Evolutionary conservation across 37 sponge, comb jelly and placozoan genomes (phyloP), one percentile per base, ranked within the genome.

Genomic region (Dysidea cf. avara): DNA sequence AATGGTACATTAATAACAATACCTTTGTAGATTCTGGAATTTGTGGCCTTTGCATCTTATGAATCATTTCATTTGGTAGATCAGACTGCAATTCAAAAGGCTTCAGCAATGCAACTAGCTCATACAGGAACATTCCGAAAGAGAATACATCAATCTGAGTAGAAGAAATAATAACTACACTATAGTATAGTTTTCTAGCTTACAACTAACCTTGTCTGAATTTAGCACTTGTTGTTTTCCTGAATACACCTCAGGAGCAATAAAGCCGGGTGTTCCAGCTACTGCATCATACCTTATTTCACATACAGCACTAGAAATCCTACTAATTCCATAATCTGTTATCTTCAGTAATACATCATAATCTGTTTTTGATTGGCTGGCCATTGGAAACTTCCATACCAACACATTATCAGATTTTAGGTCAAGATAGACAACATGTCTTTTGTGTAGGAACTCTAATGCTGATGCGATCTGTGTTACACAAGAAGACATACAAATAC

Each of bases 141-240:
- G 91, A 90, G 79, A 94, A 94, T 21, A 94, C 87, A 77, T 94
- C 95, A 55, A 87, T 85, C 88, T 94, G 39, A 0, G 39, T 25
- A 14, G 17, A 21, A 61, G n/a, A 30, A 14, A 24, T 16, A 61
- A n/a, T n/a, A n/a, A n/a, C n/a, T n/a, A n/a, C n/a, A n/a, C n/a
- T n/a, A n/a, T n/a, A n/a, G n/a, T n/a, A n/a, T n/a, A n/a, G n/a
- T n/a, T n/a, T n/a, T n/a, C n/a, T n/a, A n/a, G n/a, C n/a, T n/a
- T 37, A 55, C 21, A 2, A 32, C 28, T 7, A 0, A 89, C 90
- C 76, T 92, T 83, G 22, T 79, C 81, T 21, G 77, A 32, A 18
- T 68, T 74, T 0, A 83, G 28, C 14, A 83, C 81, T 24, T 78
- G 78, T 7, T 88, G 85, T 0, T 64, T 56, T n/a, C 38, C 29